phyloP scores from a whole-genome alignment of 2,888 invertebrate genomes.

The Parasteatoda lunata region DNA sequence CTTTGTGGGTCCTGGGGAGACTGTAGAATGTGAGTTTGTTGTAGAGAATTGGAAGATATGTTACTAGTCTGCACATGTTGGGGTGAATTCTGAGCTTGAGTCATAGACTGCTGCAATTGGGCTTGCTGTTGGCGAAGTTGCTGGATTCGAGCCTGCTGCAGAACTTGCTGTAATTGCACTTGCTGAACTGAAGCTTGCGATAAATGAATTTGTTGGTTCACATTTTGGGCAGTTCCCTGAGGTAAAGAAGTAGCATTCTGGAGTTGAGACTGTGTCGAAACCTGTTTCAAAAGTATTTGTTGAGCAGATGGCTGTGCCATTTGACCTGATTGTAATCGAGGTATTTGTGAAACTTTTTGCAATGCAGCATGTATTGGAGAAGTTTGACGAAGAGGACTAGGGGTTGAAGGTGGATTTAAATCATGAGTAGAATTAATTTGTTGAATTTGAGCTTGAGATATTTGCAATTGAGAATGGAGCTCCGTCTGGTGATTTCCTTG shows the following conservation, averaged over 20 bases:
- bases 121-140: slow-evolving; percentile 55
- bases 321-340: slow-evolving; percentile 43
- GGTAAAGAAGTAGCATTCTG: slow-evolving; percentile 30
- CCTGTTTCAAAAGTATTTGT: slow-evolving; percentile 50
- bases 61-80: slow-evolving; percentile 15
- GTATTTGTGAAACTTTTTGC: slow-evolving; percentile 33
- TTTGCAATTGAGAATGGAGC: slow-evolving; percentile 14
- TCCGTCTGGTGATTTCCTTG: background rate
- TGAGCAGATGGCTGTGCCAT: slow-evolving; percentile 39
- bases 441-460: slow-evolving; percentile 24
- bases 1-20: slow-evolving; percentile 13
- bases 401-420: slow-evolving; percentile 32
- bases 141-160: slow-evolving; percentile 57
- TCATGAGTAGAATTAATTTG: slow-evolving; percentile 26
- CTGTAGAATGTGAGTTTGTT: slow-evolving; percentile 27
- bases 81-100: slow-evolving; percentile 29
- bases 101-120: slow-evolving; percentile 55
- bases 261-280: slow-evolving; percentile 24
- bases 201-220: slow-evolving; percentile 48
- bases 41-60: slow-evolving; percentile 4
- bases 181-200: slow-evolving; percentile 51
- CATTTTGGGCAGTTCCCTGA: slow-evolving; percentile 12
- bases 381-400: slow-evolving; percentile 32
- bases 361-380: slow-evolving; percentile 53
- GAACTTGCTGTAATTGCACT: slow-evolving; percentile 50